Evolutionary conservation across 2,113 vertebrate genomes (phyloP), one percentile per base, ranked within the genome.

Genomic region (Xiphophorus maculatus): DNA sequence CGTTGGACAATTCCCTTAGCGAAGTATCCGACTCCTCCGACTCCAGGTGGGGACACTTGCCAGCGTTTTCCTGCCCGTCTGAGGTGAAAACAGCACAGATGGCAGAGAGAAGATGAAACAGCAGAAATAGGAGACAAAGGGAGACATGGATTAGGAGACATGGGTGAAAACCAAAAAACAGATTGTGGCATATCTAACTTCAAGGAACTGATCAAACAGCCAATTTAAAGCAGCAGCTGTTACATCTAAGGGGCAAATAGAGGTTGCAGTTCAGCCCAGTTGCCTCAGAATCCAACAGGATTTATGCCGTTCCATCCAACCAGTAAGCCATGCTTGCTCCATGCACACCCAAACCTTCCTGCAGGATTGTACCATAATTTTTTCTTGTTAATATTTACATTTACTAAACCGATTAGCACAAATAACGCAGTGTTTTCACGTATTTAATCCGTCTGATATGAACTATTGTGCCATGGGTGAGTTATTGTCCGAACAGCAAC

Each of bases 1-100:
- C 95, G 15, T 98, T 97, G 42, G 98, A 96, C 84, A 99, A 93
- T 83, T 99, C 97, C 63, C 96, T 96, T 0, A 97, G 98, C 3
- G 97, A 98, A 54, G 93, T 84, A 81, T 99, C 98, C 0, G 97
- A 97, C 90, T 97, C 98, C 84, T 99, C 97, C 62, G 96, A 96
- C 93, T 98, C 98, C 93, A 96, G 96, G 91, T 98, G 98, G 84
- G 96, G 97, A 93, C 98, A 99, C 88, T 98, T 99, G 87, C 95
- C 96, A 83, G 94, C 88, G 88, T 97, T 97, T 85, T 95, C 94
- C 80, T 95, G 93, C 30, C 94, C 94, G 0, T 95, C 95, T 96
- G 89, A 68, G 80, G 74, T 63, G 62, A 88, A 88, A 70, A 80
- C 25, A 80, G 4, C 7, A 35, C 17, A 65, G 63, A n/a, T 33